Conservation (phyloP, 2,113 vertebrate species). For the Archocentrus centrarchus region DNA sequence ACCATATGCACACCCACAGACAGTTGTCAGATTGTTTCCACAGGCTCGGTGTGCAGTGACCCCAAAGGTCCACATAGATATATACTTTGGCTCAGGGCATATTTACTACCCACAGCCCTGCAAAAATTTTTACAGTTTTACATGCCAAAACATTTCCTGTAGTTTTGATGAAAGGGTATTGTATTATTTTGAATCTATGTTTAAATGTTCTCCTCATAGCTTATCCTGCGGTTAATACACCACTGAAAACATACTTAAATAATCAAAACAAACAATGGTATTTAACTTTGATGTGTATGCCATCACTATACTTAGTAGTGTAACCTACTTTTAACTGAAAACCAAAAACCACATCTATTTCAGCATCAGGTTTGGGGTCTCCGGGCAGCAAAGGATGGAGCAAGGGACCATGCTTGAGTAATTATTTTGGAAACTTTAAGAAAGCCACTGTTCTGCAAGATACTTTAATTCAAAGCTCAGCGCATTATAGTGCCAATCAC, state of each 20-base stretch:
- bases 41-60: constrained; percentile 23
- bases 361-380: constrained; percentile 78
- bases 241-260: constrained; percentile 63
- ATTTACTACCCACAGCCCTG: constrained; percentile 46
- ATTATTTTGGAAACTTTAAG: constrained; percentile 69
- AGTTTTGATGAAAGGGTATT: constrained; percentile 11
- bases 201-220: constrained; percentile 7
- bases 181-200: constrained; percentile 42
- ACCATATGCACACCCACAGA: not conserved
- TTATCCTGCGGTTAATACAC: constrained; percentile 39
- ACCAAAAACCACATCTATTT: constrained; percentile 83
- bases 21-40: not conserved
- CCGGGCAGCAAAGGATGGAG: constrained; percentile 63
- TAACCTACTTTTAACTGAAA: constrained; percentile 73
- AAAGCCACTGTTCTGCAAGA: constrained; percentile 47
- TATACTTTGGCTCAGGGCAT: constrained; percentile 22
- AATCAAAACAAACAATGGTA: constrained; percentile 78
- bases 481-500: constrained; percentile 44
- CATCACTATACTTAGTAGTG: constrained; percentile 73
- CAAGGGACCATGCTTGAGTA: constrained; percentile 59
- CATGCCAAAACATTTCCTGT: not conserved
- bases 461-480: constrained; percentile 47
- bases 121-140: constrained; percentile 21
- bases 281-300: constrained; percentile 71
- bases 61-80: constrained; percentile 8